Conservation (phyloP, 1,140 invertebrate species). For the Atta texana region DNA sequence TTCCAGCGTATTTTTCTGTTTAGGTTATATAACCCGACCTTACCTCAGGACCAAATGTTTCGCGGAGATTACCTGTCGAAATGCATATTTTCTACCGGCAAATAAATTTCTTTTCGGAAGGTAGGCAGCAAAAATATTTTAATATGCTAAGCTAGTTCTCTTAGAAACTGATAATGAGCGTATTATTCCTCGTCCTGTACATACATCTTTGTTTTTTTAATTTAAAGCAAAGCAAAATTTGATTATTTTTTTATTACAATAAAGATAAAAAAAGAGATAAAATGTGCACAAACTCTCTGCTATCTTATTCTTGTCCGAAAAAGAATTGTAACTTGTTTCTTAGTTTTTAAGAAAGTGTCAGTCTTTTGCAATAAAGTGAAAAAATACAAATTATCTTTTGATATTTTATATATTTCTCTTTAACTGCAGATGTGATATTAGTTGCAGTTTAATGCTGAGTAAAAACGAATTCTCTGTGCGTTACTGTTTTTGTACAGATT, state of each 20-base stretch:
- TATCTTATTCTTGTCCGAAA: slow-evolving; percentile 1
- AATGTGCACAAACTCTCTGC: not conserved
- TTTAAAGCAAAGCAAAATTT: not conserved
- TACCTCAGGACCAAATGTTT: slow-evolving; percentile 63
- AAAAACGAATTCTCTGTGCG: not conserved
- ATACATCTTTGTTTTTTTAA: slow-evolving; percentile 10
- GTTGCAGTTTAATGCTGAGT: not conserved
- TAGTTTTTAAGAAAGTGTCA: slow-evolving; percentile 29
- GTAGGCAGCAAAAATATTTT: slow-evolving; percentile 45
- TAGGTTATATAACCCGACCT: slow-evolving; percentile 65
- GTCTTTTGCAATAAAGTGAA: slow-evolving; percentile 12
- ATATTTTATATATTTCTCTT: slow-evolving; percentile 16
- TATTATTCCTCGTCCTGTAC: slow-evolving; percentile 24
- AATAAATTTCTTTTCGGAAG: slow-evolving; percentile 57
- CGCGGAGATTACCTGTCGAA: slow-evolving; percentile 73
- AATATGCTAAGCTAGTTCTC: slow-evolving; percentile 23
- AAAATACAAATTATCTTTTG: slow-evolving; percentile 21
- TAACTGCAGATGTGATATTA: not conserved
- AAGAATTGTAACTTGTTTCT: slow-evolving; percentile 37
- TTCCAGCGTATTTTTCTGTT: slow-evolving; percentile 62
- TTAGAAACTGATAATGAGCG: slow-evolving; percentile 45
- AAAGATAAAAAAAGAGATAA: not conserved
- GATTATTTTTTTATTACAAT: not conserved
- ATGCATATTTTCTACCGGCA: slow-evolving; percentile 60
- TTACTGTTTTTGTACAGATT: not conserved